A percentile compares a stretch with the other conserved stretches of the same genome.
phyloP scores from a whole-genome alignment of 2,113 vertebrate species.

The Alces alces region DNA sequence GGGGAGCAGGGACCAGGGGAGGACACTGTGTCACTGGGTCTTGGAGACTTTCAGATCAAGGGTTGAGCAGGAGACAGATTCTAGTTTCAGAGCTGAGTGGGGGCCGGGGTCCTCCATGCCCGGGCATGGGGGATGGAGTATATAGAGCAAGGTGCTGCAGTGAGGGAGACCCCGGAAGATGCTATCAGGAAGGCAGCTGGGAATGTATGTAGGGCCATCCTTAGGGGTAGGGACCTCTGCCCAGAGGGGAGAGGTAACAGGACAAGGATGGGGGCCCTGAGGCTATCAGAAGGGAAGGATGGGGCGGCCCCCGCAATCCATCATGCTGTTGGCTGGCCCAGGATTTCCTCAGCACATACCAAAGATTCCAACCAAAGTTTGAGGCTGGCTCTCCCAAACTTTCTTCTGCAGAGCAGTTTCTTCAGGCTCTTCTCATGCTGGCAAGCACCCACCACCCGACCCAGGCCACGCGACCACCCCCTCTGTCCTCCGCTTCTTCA shows the following conservation, averaged over 20 bases:
- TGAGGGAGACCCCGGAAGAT: neutral
- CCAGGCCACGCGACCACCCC: slow-evolving; percentile 35
- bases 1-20: neutral
- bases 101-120: neutral
- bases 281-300: slow-evolving; percentile 18
- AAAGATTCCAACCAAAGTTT: slow-evolving; percentile 50
- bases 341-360: neutral
- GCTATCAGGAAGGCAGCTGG: slow-evolving; percentile 18
- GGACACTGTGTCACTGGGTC: neutral
- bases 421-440: slow-evolving; percentile 54
- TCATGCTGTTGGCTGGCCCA: slow-evolving; percentile 35
- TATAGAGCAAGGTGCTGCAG: neutral
- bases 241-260: neutral
- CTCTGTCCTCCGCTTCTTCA: slow-evolving; percentile 14
- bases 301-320: neutral
- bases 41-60: slow-evolving; percentile 33
- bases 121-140: neutral
- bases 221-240: neutral
- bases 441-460: slow-evolving; percentile 51
- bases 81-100: slow-evolving; percentile 38
- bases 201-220: slow-evolving; percentile 45
- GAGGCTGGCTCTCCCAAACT: slow-evolving; percentile 57
- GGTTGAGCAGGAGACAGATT: neutral
- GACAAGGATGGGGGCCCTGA: neutral
- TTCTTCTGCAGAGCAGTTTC: slow-evolving; percentile 40